A percentile compares a stretch with the other conserved stretches of the same genome.
Conservation (phyloP, 1,140 invertebrate species). For the Drosophila kepulauana region DNA sequence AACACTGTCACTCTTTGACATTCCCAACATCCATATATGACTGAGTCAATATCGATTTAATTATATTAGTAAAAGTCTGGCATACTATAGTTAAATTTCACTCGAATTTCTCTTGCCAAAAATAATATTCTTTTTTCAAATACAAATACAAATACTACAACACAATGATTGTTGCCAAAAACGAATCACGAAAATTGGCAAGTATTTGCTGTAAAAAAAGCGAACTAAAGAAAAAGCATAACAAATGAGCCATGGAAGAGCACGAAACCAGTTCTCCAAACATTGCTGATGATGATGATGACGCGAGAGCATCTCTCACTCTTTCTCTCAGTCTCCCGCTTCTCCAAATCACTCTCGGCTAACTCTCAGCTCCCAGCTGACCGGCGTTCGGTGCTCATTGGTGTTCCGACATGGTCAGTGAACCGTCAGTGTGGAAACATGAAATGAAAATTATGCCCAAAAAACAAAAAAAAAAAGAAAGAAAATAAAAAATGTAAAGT, state of each 20-base stretch:
- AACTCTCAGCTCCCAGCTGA: constrained; percentile 45
- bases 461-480: constrained; percentile 23
- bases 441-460: constrained; percentile 63
- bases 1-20: constrained; percentile 4
- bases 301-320: constrained; percentile 34
- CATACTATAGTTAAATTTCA: constrained; percentile 33
- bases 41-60: constrained; percentile 10
- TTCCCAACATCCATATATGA: constrained; percentile 6
- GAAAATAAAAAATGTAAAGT: background rate
- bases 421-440: constrained; percentile 57
- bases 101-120: constrained; percentile 16
- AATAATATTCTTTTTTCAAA: constrained; percentile 30
- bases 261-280: constrained; percentile 62
- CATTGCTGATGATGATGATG: constrained; percentile 8
- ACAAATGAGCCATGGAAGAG: constrained; percentile 63
- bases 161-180: constrained; percentile 17
- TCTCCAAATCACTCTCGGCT: constrained; percentile 9
- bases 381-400: constrained; percentile 43
- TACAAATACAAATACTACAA: constrained; percentile 12
- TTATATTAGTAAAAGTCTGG: constrained; percentile 22
- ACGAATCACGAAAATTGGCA: constrained; percentile 69
- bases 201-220: constrained; percentile 43
- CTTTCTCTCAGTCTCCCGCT: constrained; percentile 18
- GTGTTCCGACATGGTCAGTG: constrained; percentile 63
- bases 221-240: constrained; percentile 67